Evolutionary conservation across 2,888 invertebrate genomes (phyloP), one percentile per base, ranked within the genome.

Genomic region (Spodoptera exigua): DNA sequence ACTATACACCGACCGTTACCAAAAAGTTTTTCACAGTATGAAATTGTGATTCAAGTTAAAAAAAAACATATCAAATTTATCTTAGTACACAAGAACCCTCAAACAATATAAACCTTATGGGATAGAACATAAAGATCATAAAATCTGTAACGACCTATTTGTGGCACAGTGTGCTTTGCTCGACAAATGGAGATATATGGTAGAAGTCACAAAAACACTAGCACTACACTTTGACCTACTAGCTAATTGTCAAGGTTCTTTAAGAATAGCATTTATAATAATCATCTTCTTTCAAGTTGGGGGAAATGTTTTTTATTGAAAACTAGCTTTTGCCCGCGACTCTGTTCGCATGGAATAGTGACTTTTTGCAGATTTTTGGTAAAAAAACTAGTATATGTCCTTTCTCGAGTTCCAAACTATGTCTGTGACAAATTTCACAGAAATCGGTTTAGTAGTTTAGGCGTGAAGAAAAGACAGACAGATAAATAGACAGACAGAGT

Each of bases 101-200:
- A 27, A 27, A 27, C 27, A 27, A 27, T 5, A 27, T 27, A 27
- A 27, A 27, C 27, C 9, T 27, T 27, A 27, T 9, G 5, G 4
- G 10, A 32, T 7, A 7, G 47, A 18, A 16, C 12, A 52, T 13
- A 51, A 59, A 46, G 13, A 65, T 40, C 36, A n/a, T 14, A 32
- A 45, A 69, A 55, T 54, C 49, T 43, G 48, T 54, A 17, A 3
- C 41, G 27, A 49, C 56, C 37, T 62, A 27, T 70, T 63, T 41
- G 34, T 40, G 40, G n/a, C 44, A 53, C 57, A 53, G 57, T 68
- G 37, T 68, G 18, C 65, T 55, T 55, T 32, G 27, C 43, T 34
- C 18, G 40, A 70, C 64, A 70, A 65, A 69, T 69, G 48, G 51
- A 55, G 51, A 71, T 37, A 41, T 52, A 71, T 65, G 43, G 40